Base-by-base conservation (phyloP, 2,888 invertebrate species). In the Drosophila setosimentum region DNA sequence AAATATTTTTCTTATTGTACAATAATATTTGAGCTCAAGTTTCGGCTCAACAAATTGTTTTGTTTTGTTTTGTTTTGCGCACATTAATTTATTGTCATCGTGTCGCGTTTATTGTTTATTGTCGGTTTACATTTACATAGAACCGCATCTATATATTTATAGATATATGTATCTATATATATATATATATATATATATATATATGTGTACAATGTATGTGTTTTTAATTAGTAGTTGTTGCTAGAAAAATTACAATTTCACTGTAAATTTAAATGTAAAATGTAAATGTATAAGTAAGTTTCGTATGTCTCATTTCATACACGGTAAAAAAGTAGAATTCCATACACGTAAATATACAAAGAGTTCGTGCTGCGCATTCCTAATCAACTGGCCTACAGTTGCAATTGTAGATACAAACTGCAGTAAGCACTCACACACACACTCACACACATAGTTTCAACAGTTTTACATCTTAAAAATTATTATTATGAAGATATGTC, bases 401-500 rank as follows among this genome's bases (percentile, higher is more conserved):
- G 35, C 37, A 68, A 55, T 62, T 54, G 49, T 16, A 21, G 45
- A 16, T 45, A 16, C 45, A 8, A 45, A 24, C n/a, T 67, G 50
- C 82, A 69, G 63, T 70, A 45, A 49, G 18, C 60, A 54, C 66
- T 61, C 70, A 33, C 72, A 58, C 68, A 68, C 68, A 68, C 81
- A 70, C 72, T 67, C 79, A 76, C n/a, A n/a, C n/a, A n/a, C n/a
- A 68, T 81, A 79, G 71, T 76, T 78, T 86, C 67, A 80, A 83
- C 89, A 83, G 81, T 83, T 79, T 81, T 79, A 76, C 82, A 79
- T 73, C 82, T 89, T 92, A 92, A 91, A 91, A 90, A 90, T 91
- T 90, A 92, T 89, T 84, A 87, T 90, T 84, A 87, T 91, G 91
- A 90, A 93, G 93, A 93, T 93, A 93, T 93, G 93, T 93, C 92